These are phyloP conservation scores for Chunga burmeisteri DNA, from an alignment of 2,113 vertebrate species.

Conservation along the genomic window DNA sequence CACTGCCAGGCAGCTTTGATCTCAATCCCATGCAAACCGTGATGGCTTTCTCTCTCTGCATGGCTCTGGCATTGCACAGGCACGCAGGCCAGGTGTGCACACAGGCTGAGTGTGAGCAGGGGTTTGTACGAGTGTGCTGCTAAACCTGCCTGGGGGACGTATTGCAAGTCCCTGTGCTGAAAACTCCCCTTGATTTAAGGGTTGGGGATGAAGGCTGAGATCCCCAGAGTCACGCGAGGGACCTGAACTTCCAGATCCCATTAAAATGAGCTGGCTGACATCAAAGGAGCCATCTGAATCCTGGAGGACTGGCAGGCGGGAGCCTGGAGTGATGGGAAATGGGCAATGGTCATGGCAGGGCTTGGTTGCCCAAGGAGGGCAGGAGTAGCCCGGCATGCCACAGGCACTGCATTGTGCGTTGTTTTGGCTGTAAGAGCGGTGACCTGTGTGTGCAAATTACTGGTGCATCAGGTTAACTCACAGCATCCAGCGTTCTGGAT, in stretches of 20 bases:
- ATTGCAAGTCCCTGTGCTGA: fast-evolving
- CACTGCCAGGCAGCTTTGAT: not conserved
- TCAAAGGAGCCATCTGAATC: not conserved
- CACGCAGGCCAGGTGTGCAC: fast-evolving
- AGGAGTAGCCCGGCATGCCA: fast-evolving
- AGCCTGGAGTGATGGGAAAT: not conserved
- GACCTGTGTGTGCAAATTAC: fast-evolving
- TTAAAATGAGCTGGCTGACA: not conserved
- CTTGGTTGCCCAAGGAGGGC: fast-evolving
- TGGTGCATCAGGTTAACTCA: fast-evolving
- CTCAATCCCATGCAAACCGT: not conserved
- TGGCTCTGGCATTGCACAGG: fast-evolving
- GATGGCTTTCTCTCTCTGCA: not conserved
- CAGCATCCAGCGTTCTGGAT: not conserved
- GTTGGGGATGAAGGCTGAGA: not conserved
- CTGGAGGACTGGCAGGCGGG: fast-evolving
- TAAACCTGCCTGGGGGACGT: fast-evolving
- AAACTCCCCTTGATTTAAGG: not conserved
- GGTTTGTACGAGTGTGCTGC: fast-evolving
- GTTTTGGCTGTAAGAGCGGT: fast-evolving
- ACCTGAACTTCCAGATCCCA: not conserved
- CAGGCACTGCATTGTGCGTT: fast-evolving
- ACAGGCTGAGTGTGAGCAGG: fast-evolving
- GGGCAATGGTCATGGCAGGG: not conserved
- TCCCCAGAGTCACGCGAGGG: fast-evolving